Evolutionary conservation across 2,888 invertebrate genomes (phyloP).

Genomic region (Hipparchia sbordonii): DNA sequence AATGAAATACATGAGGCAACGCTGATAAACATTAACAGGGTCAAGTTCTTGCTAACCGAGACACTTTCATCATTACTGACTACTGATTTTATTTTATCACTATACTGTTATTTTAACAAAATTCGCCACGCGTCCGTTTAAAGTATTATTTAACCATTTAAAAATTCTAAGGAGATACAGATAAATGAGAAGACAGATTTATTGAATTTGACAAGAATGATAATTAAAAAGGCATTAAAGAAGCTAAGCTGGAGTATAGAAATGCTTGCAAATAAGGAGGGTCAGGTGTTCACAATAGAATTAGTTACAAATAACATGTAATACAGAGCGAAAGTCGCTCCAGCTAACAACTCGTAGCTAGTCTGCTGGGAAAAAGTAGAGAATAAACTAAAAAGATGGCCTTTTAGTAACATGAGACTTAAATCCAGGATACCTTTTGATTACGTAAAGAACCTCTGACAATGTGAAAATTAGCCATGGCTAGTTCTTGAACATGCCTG

Average conservation of each 20-base stretch:
- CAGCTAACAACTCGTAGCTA: too few species aligned
- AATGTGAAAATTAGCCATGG: background rate
- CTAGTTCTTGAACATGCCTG: background rate
- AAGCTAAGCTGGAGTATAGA: too few species aligned
- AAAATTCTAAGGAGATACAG: too few species aligned
- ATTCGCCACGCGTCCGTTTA: background rate
- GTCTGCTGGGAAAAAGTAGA: background rate
- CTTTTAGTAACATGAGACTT: background rate
- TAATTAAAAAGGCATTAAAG: too few species aligned
- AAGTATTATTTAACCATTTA: background rate
- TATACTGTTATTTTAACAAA: background rate
- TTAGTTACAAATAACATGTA: too few species aligned
- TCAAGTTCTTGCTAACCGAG: conserved; percentile 37
- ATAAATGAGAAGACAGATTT: too few species aligned
- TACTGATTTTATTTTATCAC: background rate
- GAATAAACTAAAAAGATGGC: background rate
- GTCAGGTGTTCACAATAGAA: too few species aligned
- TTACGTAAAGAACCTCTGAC: background rate
- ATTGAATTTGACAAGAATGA: too few species aligned
- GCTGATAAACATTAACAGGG: conserved; percentile 32
- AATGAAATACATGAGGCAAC: conserved; percentile 38
- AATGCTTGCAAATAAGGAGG: too few species aligned
- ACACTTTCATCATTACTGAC: conserved; percentile 11
- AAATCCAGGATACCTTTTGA: background rate
- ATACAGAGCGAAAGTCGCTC: too few species aligned